Percentiles rank a stretch among this genome's conserved stretches.
phyloP scores from a whole-genome alignment of 2,113 vertebrate species.

The Laticauda colubrina region DNA sequence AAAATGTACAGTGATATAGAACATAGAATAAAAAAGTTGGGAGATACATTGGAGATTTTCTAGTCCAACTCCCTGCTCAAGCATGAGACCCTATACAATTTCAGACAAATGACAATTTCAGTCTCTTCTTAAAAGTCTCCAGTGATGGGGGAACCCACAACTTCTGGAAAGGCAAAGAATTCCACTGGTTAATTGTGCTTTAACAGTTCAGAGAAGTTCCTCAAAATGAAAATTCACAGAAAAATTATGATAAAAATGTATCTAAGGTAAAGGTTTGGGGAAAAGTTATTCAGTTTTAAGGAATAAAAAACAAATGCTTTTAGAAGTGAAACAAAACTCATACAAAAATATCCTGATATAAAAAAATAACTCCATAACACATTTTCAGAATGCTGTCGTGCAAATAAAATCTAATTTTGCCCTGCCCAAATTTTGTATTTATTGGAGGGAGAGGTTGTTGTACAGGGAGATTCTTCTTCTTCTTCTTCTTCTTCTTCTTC shows the following conservation, averaged over 20 bases:
- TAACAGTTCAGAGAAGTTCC: not conserved
- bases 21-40: too few species aligned
- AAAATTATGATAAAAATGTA: not conserved
- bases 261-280: not conserved
- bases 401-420: not conserved
- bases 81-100: too few species aligned
- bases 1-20: not conserved
- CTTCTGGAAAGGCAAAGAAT: not conserved
- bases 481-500: too few species aligned
- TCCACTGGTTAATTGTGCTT: not conserved
- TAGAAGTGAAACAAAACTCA: not conserved
- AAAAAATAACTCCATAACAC: not conserved
- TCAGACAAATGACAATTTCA: too few species aligned
- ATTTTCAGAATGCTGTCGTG: not conserved
- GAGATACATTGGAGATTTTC: too few species aligned
- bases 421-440: not conserved
- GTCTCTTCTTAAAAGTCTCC: too few species aligned
- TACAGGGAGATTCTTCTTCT: not conserved
- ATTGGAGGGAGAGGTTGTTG: not conserved
- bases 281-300: not conserved
- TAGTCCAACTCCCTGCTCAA: too few species aligned
- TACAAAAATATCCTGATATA: not conserved
- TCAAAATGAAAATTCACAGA: not conserved
- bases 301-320: not conserved
- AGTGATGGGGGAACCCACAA: too few species aligned